Evolutionary conservation across 1,140 invertebrate genomes (phyloP).

Genomic region (Aphelinus atriplicis): DNA sequence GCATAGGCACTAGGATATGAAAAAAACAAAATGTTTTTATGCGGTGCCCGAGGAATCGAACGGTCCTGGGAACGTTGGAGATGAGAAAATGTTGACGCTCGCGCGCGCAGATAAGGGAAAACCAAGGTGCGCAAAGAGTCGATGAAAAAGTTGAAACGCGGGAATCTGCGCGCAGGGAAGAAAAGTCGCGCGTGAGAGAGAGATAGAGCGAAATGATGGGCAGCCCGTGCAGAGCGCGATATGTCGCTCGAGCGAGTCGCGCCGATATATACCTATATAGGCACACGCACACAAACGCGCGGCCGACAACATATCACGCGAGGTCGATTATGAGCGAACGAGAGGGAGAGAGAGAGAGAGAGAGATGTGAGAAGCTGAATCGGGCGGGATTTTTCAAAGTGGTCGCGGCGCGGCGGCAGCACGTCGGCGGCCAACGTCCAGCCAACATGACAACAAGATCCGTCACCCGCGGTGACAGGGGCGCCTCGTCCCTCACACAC

Average conservation of each 20-base stretch:
- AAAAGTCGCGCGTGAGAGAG: neutral
- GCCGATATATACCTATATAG: neutral
- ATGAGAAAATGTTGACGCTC: neutral
- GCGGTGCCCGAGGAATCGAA: no score
- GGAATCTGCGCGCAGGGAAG: no score
- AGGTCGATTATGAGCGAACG: constrained; percentile 15
- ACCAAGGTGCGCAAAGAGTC: neutral
- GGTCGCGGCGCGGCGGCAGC: constrained; percentile 35
- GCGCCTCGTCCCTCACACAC: constrained; percentile 18
- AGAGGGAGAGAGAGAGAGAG: constrained; percentile 36
- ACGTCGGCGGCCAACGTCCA: constrained; percentile 46
- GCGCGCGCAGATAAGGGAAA: neutral
- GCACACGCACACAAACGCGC: constrained; percentile 15
- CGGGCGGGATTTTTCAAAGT: constrained; percentile 21
- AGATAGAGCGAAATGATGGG: no score
- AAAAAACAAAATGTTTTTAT: no score
- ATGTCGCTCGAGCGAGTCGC: no score
- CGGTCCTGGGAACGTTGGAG: neutral
- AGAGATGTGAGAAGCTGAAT: constrained; percentile 38
- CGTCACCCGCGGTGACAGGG: constrained; percentile 60
- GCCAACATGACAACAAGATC: constrained; percentile 59
- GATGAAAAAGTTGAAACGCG: neutral
- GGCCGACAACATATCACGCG: neutral
- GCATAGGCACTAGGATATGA: no score
- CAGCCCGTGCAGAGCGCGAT: no score